Base-by-base conservation (phyloP, 1,140 invertebrate species). In the Archegozetes longisetosus region DNA sequence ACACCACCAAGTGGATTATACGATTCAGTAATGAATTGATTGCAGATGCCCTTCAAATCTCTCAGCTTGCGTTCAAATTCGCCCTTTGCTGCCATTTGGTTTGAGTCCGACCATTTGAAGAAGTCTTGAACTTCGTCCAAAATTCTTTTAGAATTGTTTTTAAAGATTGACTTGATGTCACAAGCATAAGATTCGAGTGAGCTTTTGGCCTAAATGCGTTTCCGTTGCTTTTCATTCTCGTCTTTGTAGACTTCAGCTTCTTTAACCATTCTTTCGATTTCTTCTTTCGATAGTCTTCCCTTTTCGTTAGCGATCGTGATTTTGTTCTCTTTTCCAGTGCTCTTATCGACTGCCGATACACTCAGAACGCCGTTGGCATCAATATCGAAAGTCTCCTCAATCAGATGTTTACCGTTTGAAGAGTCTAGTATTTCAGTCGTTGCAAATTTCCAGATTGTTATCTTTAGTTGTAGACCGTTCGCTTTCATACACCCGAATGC, bases 291-390 rank as follows among this genome's bases (percentile, higher is more conserved):
- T 0, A 98, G 79, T 67, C 93, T 84, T 63, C 93, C 91, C 74
- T 96, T 96, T 75, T 97, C 93, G 70, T 97, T 97, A 67, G 89
- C 96, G 67, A 97, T 96, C 26, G 89, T 95, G 72, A 97, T 96
- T 74, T 95, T 95, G 75, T 96, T 96, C 69, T 92, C 86, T 73
- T 93, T 93, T 68, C 92, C 92, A 62, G 93, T 95, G 2, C 74
- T 76, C 68, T 79, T 81, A 62, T 81, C 79, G 62, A 78, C 75
- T 28, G 79, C 79, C 22, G 75, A 74, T 12, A 76, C 76, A 61
- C 77, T 74, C 27, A 75, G 56, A 54, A 74, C 75, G 55, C 73
- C 74, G 61, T 75, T 74, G 24, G 71, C 72, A 65, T 74, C 73
- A 20, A 73, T 65, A 64, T 74, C 73, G 56, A 74, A 74, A 13